A percentile compares a stretch with the other conserved stretches of the same genome.
Evolutionary conservation across 2,888 invertebrate species (phyloP).

Genomic region (Mimas tiliae): DNA sequence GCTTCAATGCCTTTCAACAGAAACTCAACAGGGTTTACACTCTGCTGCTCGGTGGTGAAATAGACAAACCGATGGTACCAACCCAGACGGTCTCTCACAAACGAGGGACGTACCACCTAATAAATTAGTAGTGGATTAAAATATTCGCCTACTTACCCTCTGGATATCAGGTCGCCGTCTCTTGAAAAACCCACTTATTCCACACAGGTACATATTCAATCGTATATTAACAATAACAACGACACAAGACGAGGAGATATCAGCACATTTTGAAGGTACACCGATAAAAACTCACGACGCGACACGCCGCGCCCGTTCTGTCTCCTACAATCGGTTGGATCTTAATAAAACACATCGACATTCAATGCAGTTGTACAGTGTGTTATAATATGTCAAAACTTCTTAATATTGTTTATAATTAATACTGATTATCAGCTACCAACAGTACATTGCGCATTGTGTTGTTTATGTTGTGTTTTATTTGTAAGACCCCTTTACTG

Average conservation of each 20-base stretch:
- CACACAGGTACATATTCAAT: slow-evolving; percentile 68
- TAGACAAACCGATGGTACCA: too few relatives aligned
- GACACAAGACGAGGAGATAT: background rate
- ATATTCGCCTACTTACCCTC: slow-evolving; percentile 55
- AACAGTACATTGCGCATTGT: background rate
- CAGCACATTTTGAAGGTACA: slow-evolving; percentile 43
- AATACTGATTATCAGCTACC: background rate
- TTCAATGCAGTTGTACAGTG: slow-evolving; percentile 39
- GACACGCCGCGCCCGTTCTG: slow-evolving; percentile 28
- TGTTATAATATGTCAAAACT: slow-evolving; percentile 29
- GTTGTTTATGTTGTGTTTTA: background rate
- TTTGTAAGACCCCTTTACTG: too few relatives aligned
- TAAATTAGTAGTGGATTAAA: too few relatives aligned
- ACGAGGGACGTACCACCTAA: too few relatives aligned
- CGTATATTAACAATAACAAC: background rate
- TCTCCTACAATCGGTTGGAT: slow-evolving; percentile 37
- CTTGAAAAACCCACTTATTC: slow-evolving; percentile 70
- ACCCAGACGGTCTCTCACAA: too few relatives aligned
- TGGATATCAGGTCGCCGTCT: slow-evolving; percentile 62
- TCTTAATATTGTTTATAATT: background rate
- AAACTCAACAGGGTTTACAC: too few relatives aligned
- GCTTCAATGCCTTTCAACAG: too few relatives aligned
- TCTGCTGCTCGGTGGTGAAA: too few relatives aligned
- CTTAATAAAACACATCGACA: slow-evolving; percentile 41
- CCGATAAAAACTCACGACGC: background rate